These are phyloP conservation scores for Endotricha flammealis DNA, from an alignment of 2,888 invertebrate genomes.

Conservation along the genomic window DNA sequence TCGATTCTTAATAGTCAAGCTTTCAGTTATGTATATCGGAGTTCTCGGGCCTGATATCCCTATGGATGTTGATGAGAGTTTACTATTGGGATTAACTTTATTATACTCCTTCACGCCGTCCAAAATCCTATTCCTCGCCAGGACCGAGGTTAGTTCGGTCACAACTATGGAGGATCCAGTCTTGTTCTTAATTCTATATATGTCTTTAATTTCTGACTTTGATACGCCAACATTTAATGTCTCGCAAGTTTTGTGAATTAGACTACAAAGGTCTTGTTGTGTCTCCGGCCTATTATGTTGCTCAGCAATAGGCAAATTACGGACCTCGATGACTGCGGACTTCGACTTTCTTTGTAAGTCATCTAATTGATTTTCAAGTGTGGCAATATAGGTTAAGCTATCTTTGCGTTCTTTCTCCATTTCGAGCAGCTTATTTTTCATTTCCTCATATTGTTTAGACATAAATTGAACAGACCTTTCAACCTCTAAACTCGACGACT, in stretches of 20 bases:
- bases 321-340: too few relatives aligned
- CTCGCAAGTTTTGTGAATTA: not conserved
- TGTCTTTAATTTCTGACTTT: not conserved
- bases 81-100: not conserved
- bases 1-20: not conserved
- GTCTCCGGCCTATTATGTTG: too few relatives aligned
- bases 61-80: not conserved
- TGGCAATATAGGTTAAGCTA: not conserved
- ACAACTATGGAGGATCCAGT: not conserved
- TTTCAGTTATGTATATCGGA: conserved; percentile 3
- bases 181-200: too few relatives aligned
- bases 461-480: conserved; percentile 3
- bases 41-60: not conserved
- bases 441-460: conserved; percentile 3
- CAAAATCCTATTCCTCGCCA: not conserved
- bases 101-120: conserved; percentile 3
- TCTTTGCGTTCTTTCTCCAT: conserved; percentile 1
- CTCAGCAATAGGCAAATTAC: too few relatives aligned
- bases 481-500: not conserved
- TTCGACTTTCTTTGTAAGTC: conserved; percentile 4
- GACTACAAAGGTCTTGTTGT: not conserved
- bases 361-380: conserved; percentile 1
- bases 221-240: not conserved
- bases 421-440: not conserved
- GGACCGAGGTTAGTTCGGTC: not conserved